Conservation (phyloP, 2,888 invertebrate species). For the Acronicta leporina region DNA sequence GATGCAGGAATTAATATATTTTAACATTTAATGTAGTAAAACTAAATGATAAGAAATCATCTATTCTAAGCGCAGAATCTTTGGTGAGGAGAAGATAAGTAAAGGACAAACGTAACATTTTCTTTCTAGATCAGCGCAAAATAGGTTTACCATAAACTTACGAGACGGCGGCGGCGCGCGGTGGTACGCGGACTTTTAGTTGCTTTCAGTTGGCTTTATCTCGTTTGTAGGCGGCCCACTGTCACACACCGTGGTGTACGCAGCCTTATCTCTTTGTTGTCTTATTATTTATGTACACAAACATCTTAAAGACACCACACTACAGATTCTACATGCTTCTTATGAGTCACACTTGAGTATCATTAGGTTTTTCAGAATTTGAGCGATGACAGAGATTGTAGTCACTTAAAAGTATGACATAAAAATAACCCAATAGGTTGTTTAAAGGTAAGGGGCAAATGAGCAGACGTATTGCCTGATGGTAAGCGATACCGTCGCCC, state of each 20-base stretch:
- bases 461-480: no score
- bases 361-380: constrained; percentile 3
- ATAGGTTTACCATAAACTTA: constrained; percentile 8
- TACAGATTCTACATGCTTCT: constrained; percentile 6
- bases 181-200: constrained; percentile 12
- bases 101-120: background rate
- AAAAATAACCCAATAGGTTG: background rate
- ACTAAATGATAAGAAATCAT: no score
- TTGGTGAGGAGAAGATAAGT: background rate
- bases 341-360: background rate
- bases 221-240: constrained; percentile 15
- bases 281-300: constrained; percentile 43
- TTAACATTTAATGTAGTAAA: background rate
- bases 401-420: background rate
- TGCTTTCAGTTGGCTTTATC: constrained; percentile 32
- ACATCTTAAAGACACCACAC: constrained; percentile 12
- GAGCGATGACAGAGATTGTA: background rate
- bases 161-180: background rate
- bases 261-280: constrained; percentile 43
- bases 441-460: no score
- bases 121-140: constrained; percentile 16
- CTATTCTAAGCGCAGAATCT: background rate
- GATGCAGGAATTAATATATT: no score
- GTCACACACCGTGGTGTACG: background rate
- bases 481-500: no score